A percentile compares a stretch with the other conserved stretches of the same genome.
Conservation (phyloP, 1,140 invertebrate species). For the Drosophila sp. region DNA sequence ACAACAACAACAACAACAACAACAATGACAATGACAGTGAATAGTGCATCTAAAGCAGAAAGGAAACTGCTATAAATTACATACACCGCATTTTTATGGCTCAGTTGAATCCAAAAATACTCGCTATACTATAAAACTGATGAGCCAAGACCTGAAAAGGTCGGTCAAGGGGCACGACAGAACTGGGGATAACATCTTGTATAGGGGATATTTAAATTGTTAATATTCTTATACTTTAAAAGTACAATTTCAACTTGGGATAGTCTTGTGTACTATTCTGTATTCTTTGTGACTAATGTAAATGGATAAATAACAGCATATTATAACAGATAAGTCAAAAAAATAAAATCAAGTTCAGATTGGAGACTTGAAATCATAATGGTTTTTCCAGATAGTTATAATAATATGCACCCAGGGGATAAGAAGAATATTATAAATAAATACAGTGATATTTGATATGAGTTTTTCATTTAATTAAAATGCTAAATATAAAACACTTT, state of each 20-base stretch:
- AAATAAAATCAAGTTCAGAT: too few species aligned
- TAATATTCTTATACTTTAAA: background rate
- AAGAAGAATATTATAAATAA: too few species aligned
- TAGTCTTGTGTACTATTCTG: background rate
- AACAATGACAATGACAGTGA: constrained; percentile 14
- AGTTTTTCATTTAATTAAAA: too few species aligned
- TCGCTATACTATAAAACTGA: constrained; percentile 45
- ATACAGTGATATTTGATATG: too few species aligned
- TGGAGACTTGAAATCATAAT: too few species aligned
- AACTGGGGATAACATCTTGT: background rate
- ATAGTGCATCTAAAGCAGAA: constrained; percentile 56
- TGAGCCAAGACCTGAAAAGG: constrained; percentile 30
- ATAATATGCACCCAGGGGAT: too few species aligned
- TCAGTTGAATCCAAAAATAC: constrained; percentile 68
- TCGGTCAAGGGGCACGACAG: background rate
- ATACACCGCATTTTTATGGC: constrained; percentile 68
- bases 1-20: constrained; percentile 26
- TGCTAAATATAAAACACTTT: too few species aligned
- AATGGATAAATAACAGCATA: background rate
- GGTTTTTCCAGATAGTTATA: too few species aligned
- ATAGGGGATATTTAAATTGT: constrained; percentile 11
- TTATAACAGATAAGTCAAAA: too few species aligned
- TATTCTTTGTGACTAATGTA: background rate
- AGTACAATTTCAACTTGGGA: background rate
- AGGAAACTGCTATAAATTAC: constrained; percentile 77